These are phyloP conservation scores for Tupaia tana DNA, from an alignment of 2,113 vertebrate genomes.

Conservation along the genomic window DNA sequence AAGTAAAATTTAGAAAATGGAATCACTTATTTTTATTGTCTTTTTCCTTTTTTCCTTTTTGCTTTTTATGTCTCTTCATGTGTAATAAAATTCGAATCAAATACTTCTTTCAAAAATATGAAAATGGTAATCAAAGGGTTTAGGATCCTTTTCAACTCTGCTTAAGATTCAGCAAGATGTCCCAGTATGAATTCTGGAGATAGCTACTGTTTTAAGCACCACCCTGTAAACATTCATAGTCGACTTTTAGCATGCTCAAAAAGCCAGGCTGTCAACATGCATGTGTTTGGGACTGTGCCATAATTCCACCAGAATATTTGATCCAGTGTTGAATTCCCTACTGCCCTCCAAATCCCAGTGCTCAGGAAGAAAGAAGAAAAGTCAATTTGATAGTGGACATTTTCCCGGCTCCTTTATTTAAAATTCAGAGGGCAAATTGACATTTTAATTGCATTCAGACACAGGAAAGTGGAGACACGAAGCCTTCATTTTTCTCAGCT, in stretches of 20 bases:
- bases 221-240: not conserved
- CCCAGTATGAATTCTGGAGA: not conserved
- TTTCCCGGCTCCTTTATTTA: conserved; percentile 60
- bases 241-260: not conserved
- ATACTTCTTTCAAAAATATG: not conserved
- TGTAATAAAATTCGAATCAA: not conserved
- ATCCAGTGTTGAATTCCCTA: conserved; percentile 39
- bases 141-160: not conserved
- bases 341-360: conserved; percentile 53
- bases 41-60: not conserved
- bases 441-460: conserved; percentile 52
- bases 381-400: conserved; percentile 58
- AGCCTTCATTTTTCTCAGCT: conserved; percentile 42
- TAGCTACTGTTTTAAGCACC: accelerated
- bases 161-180: not conserved
- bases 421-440: conserved; percentile 58
- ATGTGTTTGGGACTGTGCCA: not conserved
- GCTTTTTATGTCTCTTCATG: not conserved
- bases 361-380: conserved; percentile 68
- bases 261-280: not conserved
- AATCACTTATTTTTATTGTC: conserved; percentile 29
- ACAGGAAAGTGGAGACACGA: conserved; percentile 48
- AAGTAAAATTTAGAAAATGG: not conserved
- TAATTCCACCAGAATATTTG: not conserved
- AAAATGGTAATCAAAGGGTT: not conserved